Conservation (phyloP, 2,888 invertebrate species). For the Tinea semifulvella region DNA sequence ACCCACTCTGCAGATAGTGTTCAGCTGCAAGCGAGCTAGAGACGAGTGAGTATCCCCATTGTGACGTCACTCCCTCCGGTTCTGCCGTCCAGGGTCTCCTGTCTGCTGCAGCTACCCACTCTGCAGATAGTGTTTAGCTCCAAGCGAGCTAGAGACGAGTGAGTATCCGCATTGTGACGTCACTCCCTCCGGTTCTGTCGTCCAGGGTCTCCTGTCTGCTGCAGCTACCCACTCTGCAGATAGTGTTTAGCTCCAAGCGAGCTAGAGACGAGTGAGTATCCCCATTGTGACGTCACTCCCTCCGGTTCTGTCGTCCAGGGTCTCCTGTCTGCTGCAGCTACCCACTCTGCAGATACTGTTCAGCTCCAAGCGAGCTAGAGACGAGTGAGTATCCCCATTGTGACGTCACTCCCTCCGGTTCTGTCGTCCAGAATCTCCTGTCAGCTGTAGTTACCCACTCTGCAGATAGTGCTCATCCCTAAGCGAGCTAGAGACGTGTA, state of each 20-base stretch:
- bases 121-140: conserved; percentile 97
- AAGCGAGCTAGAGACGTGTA: conserved; percentile 84
- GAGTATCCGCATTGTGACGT: too few species aligned
- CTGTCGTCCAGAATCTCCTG: too few species aligned
- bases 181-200: too few species aligned
- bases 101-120: conserved; percentile 95
- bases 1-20: conserved; percentile 96
- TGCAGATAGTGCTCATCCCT: conserved; percentile 96
- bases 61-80: too few species aligned
- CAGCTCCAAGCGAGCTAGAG: conserved; percentile 88
- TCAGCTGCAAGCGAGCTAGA: conserved; percentile 90
- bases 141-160: conserved; percentile 84
- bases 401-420: too few species aligned
- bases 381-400: conserved; percentile 73
- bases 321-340: conserved; percentile 94
- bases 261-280: conserved; percentile 77
- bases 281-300: too few species aligned
- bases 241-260: conserved; percentile 95
- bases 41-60: conserved; percentile 75
- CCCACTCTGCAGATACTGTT: conserved; percentile 98
- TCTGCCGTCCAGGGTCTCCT: conserved; percentile 95
- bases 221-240: conserved; percentile 94
- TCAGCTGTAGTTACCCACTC: conserved; percentile 93
- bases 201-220: conserved; percentile 96
- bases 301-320: too few species aligned